Evolutionary conservation across 1,140 invertebrate species (phyloP), one percentile per base, ranked within the genome.

Genomic region (Hylaeus volcanicus): DNA sequence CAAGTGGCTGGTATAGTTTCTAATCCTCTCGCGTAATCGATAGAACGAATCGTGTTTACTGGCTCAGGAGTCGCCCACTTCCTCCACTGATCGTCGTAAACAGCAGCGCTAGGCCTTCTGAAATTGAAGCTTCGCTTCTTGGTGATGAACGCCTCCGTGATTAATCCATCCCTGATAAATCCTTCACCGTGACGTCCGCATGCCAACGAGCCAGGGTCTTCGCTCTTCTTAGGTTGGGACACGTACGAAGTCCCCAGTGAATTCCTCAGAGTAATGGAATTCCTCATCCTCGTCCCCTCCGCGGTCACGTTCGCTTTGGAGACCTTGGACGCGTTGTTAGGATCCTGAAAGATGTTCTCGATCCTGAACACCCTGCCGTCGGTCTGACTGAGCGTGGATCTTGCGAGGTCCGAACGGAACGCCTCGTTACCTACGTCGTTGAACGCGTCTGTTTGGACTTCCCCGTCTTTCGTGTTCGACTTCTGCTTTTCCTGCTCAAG

Each of bases 271-370:
- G 84, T 87, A 61, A 91, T 66, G 51, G 88, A 88, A 60, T 85
- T 88, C 60, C 84, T 71, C 5, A 43, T 68, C 48, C 64, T 39
- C 48, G 72, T 55, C 37, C 86, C 71, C n/a, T 75, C 63, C 1
- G 64, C 37, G 58, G 79, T 53, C 53, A 5, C 72, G 9, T 85
- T 75, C 3, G 66, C 72, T 26, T 61, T 82, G 41, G 74, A 48
- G 45, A 45, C 63, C 63, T 53, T 73, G 12, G 56, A 53, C 37
- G 1, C 53, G 15, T 66, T 83, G 55, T 79, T 86, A 12, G 89
- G 86, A 65, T 91, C 89, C n/a, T 90, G 80, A 60, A 91, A 91
- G 43, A 91, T 90, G 66, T 91, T 91, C 73, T 92, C 89, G 72
- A 91, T 91, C 55, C 89, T 88, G 51, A 91, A 92, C 45, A 85